Base-by-base conservation (phyloP, 2,888 invertebrate species). In the Ormia ochracea region DNA sequence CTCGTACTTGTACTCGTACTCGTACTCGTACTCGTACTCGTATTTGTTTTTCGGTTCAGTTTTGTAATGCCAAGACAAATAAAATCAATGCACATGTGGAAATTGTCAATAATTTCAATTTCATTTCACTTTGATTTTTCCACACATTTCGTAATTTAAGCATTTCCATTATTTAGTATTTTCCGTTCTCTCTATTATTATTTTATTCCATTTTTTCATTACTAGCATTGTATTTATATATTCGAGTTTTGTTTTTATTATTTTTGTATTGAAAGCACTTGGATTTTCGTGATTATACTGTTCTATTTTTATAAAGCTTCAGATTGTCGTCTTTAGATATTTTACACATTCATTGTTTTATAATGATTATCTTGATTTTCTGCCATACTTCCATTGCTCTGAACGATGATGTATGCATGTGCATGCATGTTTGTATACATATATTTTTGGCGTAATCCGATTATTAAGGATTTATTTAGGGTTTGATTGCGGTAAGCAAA, bases 71-170 rank as follows among this genome's bases (percentile, higher is more conserved):
- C 72, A 72, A 79, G 70, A 72, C 56, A 76, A 72, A 70, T 52
- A 83, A 82, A 82, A 82, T 85, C 87, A 86, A 83, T 86, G 85
- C 85, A 61, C 86, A 87, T 84, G 85, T 86, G 87, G 85, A 87
- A 87, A 87, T 87, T 86, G 87, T 86, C 87, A 87, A 87, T 87
- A 87, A 87, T 87, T 87, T 87, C 85, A 85, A 86, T 87, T 87
- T 87, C 87, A 87, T 87, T 87, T 87, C 84, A 86, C 82, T 87
- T 87, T 87, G 87, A 86, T 85, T 86, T 87, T 83, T 85, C 82
- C 83, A 84, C 80, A 82, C 79, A 77, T 76, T 70, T 56, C 68
- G 56, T 63, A 63, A 72, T 61, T 73, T 56, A 56, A 70, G 28
- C 50, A 41, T 38, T 48, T 33, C 21, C 5, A 19, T 50, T 31